phyloP scores from a whole-genome alignment of 1,140 invertebrate genomes.

The Drosophila kohkoa region DNA sequence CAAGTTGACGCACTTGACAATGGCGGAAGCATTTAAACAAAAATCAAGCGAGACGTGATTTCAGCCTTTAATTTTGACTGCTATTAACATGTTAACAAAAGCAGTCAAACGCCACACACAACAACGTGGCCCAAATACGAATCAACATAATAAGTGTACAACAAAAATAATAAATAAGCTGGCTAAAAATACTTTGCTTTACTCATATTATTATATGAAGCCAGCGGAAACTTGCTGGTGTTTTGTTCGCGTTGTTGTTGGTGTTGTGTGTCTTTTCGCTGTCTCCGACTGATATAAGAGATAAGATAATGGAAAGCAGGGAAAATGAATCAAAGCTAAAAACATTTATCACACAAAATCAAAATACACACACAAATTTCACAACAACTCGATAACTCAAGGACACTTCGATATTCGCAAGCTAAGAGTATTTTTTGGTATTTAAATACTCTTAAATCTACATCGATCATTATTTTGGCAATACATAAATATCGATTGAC shows the following conservation, averaged over 20 bases:
- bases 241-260: not conserved
- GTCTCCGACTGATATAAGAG: conserved; percentile 19
- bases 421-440: not conserved
- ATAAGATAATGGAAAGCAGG: conserved; percentile 34
- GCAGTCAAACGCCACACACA: conserved; percentile 33
- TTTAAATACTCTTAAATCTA: not conserved
- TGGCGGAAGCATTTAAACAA: conserved; percentile 61
- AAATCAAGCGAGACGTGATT: conserved; percentile 67
- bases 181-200: conserved; percentile 64
- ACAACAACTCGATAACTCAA: conserved; percentile 1
- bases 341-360: conserved; percentile 1
- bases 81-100: conserved; percentile 71
- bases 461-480: not conserved
- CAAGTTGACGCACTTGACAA: conserved; percentile 61
- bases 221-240: conserved; percentile 3
- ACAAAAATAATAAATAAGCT: conserved; percentile 30
- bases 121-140: conserved; percentile 73
- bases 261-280: conserved; percentile 3
- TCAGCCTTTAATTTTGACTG: conserved; percentile 57
- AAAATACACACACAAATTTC: conserved; percentile 23
- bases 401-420: not conserved
- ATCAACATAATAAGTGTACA: conserved; percentile 26
- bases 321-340: conserved; percentile 30
- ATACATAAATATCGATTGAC: not conserved
- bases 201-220: conserved; percentile 25